Conservation (phyloP, 2,888 invertebrate species). For the Leptarthrus brevirostris region DNA sequence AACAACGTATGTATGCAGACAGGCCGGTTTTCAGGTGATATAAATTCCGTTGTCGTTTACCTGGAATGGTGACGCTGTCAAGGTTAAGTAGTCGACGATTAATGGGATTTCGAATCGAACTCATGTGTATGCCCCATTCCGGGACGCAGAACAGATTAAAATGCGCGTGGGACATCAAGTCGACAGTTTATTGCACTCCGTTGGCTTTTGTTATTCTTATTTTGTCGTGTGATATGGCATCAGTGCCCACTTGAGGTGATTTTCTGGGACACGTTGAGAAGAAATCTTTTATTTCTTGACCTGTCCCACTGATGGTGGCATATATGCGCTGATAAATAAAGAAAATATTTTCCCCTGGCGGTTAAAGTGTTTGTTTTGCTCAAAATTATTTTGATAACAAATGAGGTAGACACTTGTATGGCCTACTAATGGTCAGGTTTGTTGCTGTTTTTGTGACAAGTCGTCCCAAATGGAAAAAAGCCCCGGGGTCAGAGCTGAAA, state of each 20-base stretch:
- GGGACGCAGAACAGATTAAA: not conserved
- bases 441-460: not conserved
- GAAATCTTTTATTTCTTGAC: not conserved
- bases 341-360: not conserved
- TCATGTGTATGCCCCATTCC: slow-evolving; percentile 6
- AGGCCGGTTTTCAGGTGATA: not conserved
- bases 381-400: not conserved
- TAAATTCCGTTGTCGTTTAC: not conserved
- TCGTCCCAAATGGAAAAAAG: not conserved
- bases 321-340: not conserved
- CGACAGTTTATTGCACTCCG: not conserved
- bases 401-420: not conserved
- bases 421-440: not conserved
- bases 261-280: not conserved
- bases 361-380: not conserved
- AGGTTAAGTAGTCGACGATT: slow-evolving; percentile 39
- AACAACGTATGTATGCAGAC: too few species aligned
- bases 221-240: too few species aligned
- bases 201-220: not conserved
- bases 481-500: not conserved
- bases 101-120: slow-evolving; percentile 23
- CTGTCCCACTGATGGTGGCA: not conserved
- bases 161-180: not conserved
- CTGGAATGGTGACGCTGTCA: slow-evolving; percentile 20
- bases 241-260: not conserved